A percentile compares a stretch with the other conserved stretches of the same genome.
phyloP scores from a whole-genome alignment of 2,113 vertebrate genomes.

The Notarius quadriscutis region DNA sequence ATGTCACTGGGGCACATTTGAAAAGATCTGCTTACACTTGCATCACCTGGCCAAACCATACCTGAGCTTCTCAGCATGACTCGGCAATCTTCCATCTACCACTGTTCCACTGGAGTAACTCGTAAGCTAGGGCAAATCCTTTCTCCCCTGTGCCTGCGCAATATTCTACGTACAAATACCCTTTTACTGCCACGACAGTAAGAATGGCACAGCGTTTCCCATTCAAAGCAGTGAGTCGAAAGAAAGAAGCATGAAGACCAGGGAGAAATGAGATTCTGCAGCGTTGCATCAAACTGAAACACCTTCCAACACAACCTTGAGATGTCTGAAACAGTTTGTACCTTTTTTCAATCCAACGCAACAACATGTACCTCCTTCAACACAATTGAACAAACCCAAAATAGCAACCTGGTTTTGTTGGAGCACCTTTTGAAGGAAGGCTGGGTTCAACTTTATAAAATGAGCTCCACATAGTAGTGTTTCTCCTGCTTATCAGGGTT shows the following conservation, averaged over 20 bases:
- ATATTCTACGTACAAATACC: background rate
- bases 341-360: conserved; percentile 45
- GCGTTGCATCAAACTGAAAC: conserved; percentile 10
- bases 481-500: conserved; percentile 43
- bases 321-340: conserved; percentile 37
- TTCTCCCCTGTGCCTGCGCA: conserved; percentile 2
- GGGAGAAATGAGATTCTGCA: background rate
- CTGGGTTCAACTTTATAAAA: conserved; percentile 29
- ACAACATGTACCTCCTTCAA: conserved; percentile 49
- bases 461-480: conserved; percentile 6
- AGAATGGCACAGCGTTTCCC: background rate
- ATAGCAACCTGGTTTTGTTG: conserved; percentile 39
- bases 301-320: conserved; percentile 39
- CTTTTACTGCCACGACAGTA: background rate
- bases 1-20: conserved; percentile 74
- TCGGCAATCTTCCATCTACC: conserved; percentile 33
- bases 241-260: background rate
- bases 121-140: background rate
- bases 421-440: conserved; percentile 43
- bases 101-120: conserved; percentile 13
- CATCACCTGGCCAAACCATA: conserved; percentile 16
- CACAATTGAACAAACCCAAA: conserved; percentile 38
- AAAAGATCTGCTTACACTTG: conserved; percentile 76
- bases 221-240: background rate
- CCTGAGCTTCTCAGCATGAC: conserved; percentile 47